Evolutionary conservation across 2,888 invertebrate species (phyloP).

Genomic region (Heliconius hortense): DNA sequence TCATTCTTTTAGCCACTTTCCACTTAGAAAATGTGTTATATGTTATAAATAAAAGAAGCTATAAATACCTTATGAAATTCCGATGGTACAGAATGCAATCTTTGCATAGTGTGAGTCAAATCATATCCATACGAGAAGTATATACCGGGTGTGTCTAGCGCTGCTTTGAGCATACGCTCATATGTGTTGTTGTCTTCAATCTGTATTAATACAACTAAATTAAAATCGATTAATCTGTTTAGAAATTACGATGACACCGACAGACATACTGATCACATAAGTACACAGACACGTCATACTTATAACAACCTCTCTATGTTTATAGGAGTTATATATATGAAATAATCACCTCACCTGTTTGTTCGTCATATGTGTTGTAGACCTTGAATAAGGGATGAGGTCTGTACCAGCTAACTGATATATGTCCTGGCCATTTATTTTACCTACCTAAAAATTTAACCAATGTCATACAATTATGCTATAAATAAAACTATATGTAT

Average conservation of each 20-base stretch:
- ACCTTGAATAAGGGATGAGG: conserved; percentile 92
- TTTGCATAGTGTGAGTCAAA: conserved; percentile 94
- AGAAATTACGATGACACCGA: neutral
- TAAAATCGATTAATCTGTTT: neutral
- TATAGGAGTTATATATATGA: neutral
- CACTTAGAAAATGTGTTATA: too few species aligned
- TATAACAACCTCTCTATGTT: too few species aligned
- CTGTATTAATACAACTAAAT: conserved; percentile 59
- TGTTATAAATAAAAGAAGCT: too few species aligned
- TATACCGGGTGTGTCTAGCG: conserved; percentile 91
- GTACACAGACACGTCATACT: neutral
- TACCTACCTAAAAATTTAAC: conserved; percentile 83
- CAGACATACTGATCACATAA: neutral
- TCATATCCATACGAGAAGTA: conserved; percentile 98
- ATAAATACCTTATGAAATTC: conserved; percentile 87
- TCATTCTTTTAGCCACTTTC: too few species aligned
- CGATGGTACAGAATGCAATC: conserved; percentile 90
- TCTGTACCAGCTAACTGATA: conserved; percentile 91
- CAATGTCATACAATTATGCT: neutral
- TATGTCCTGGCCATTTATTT: conserved; percentile 89
- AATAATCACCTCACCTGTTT: conserved; percentile 83
- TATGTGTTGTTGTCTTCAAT: conserved; percentile 92
- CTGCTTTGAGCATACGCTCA: conserved; percentile 90
- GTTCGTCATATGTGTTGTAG: conserved; percentile 91
- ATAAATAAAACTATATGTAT: neutral